Conservation (phyloP, 2,797 vertebrate genomes). For the Pseudocheirus occidentalis region DNA sequence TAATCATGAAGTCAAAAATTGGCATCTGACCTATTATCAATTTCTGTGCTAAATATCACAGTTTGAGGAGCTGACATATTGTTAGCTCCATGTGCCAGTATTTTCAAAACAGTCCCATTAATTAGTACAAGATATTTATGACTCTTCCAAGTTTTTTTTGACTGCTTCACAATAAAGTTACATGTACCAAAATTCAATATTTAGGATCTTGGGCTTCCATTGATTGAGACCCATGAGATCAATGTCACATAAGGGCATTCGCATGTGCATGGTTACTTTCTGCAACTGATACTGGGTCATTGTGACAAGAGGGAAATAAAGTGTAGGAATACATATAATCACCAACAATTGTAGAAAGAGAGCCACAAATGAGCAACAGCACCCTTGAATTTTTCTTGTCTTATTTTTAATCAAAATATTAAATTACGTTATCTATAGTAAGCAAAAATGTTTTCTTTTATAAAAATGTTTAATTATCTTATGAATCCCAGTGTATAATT, state of each 20-base stretch:
- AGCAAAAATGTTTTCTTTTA: not conserved
- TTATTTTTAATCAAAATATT: not conserved
- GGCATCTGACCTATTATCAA: constrained; percentile 55
- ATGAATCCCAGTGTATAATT: not conserved
- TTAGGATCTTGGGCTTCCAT: constrained; percentile 6
- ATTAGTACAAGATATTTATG: constrained; percentile 69
- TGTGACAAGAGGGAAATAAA: not conserved
- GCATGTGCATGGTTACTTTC: not conserved
- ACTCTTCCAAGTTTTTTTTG: constrained; percentile 64
- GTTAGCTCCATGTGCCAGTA: constrained; percentile 70
- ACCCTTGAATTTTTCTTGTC: accelerated
- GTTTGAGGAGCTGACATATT: constrained; percentile 61
- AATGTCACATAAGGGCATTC: not conserved
- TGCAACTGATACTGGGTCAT: not conserved
- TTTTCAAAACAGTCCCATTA: constrained; percentile 72
- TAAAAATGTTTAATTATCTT: not conserved
- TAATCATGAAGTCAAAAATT: constrained; percentile 65
- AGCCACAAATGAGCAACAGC: not conserved
- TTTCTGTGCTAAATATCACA: constrained; percentile 51
- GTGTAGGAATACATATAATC: not conserved
- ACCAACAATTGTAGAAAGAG: not conserved
- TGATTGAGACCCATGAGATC: constrained; percentile 57
- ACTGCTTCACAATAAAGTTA: constrained; percentile 67
- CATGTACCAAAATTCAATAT: constrained; percentile 8
- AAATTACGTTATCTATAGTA: not conserved